A percentile compares a stretch with the other conserved stretches of the same genome.
Evolutionary conservation across 2,888 invertebrate genomes (phyloP).

Genomic region (Drosophila algonquin): DNA sequence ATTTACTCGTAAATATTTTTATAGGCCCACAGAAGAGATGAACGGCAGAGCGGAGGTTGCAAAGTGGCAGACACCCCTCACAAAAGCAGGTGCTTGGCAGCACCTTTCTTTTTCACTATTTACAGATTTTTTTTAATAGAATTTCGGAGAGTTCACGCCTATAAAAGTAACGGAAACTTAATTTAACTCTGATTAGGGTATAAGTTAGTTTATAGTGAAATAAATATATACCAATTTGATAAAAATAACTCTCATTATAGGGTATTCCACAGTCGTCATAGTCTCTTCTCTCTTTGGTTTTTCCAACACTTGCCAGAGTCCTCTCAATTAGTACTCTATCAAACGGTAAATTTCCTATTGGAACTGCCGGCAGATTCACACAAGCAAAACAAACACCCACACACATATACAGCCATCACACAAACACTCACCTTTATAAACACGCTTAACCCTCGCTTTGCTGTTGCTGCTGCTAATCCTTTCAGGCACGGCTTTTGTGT

Average conservation of each 20-base stretch:
- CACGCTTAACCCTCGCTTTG: background rate
- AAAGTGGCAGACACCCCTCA: constrained; percentile 15
- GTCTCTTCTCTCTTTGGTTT: background rate
- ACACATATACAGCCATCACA: background rate
- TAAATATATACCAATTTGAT: too few species aligned
- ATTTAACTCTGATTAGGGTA: background rate
- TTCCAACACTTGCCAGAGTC: background rate
- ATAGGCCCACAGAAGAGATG: constrained; percentile 55
- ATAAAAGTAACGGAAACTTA: background rate
- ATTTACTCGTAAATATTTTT: constrained; percentile 80
- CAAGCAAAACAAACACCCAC: background rate
- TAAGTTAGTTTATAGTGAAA: too few species aligned
- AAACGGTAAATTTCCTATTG: background rate
- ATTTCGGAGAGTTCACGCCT: background rate
- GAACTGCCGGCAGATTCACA: background rate
- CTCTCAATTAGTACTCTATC: background rate
- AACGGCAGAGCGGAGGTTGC: constrained; percentile 15
- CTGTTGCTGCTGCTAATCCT: constrained; percentile 65
- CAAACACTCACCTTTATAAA: constrained; percentile 48
- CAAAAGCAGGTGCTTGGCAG: constrained; percentile 17
- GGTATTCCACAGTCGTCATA: background rate
- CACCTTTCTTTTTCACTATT: constrained; percentile 9
- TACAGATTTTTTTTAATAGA: background rate
- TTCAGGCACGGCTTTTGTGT: constrained; percentile 39
- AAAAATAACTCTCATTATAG: background rate